Percentiles rank a stretch among this genome's conserved stretches.
Evolutionary conservation across 2,113 vertebrate species (phyloP).

Genomic region (Capra hircus): DNA sequence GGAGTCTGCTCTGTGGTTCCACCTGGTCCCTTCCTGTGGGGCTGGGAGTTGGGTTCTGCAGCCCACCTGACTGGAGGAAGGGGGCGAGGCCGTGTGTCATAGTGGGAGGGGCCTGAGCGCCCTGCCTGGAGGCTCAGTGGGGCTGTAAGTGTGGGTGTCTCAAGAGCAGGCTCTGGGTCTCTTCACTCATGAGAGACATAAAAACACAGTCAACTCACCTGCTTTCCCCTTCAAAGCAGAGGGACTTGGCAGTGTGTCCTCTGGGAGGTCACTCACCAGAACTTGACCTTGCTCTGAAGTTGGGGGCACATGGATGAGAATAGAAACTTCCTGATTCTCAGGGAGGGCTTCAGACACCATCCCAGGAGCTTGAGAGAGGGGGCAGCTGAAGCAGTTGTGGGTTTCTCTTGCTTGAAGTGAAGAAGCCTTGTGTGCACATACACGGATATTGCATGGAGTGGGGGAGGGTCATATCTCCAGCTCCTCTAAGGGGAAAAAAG

Average conservation of each 20-base stretch:
- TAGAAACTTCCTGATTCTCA: not conserved
- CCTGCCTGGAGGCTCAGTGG: not conserved
- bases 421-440: rapidly evolving
- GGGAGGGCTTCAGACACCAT: not conserved
- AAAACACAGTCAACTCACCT: not conserved
- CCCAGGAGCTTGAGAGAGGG: not conserved
- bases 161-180: not conserved
- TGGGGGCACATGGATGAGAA: not conserved
- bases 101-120: not conserved
- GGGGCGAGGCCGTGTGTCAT: rapidly evolving
- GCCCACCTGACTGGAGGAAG: not conserved
- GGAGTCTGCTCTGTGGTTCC: not conserved
- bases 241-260: not conserved
- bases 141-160: not conserved
- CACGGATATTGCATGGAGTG: not conserved
- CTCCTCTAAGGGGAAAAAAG: not conserved
- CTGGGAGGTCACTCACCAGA: not conserved
- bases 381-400: not conserved
- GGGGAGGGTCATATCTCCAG: too few relatives aligned
- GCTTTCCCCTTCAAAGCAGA: not conserved
- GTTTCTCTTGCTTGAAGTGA: not conserved
- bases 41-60: not conserved
- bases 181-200: not conserved
- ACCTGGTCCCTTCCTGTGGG: not conserved
- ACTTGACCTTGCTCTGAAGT: not conserved